Percentiles rank a stretch among this genome's conserved stretches.
Evolutionary conservation across 2,888 invertebrate species (phyloP).

Genomic region (Oligia fasciuncula): DNA sequence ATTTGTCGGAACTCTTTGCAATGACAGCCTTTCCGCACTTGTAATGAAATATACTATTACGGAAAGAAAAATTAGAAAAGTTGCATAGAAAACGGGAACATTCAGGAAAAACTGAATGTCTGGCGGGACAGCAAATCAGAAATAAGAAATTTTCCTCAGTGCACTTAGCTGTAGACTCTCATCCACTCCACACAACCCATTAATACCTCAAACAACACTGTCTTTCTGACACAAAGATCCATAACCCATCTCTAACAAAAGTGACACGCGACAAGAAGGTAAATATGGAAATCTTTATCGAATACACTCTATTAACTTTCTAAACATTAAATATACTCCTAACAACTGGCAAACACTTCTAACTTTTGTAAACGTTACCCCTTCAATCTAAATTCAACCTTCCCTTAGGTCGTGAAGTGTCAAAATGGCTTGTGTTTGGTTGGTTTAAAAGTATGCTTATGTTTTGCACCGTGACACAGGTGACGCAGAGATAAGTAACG

Average conservation of each 20-base stretch:
- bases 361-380: conserved; percentile 35
- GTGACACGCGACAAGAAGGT: conserved; percentile 25
- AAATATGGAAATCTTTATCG: conserved; percentile 55
- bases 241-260: conserved; percentile 22
- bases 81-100: neutral
- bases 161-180: neutral
- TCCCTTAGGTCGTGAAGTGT: neutral
- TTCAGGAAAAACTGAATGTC: neutral
- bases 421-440: conserved; percentile 15
- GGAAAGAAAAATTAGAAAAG: neutral
- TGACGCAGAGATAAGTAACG: conserved; percentile 76
- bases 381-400: neutral
- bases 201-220: neutral
- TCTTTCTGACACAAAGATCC: neutral
- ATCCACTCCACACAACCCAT: neutral
- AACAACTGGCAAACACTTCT: conserved; percentile 44
- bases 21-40: too few relatives aligned
- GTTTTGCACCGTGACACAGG: conserved; percentile 67
- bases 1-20: too few relatives aligned
- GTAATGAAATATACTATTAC: too few relatives aligned
- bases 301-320: conserved; percentile 50
- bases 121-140: neutral
- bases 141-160: neutral
- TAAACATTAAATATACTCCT: conserved; percentile 47
- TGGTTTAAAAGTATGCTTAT: conserved; percentile 60